A percentile compares a stretch with the other conserved stretches of the same genome.
Conservation (phyloP, 2,888 invertebrate species). For the Rapana venosa region DNA sequence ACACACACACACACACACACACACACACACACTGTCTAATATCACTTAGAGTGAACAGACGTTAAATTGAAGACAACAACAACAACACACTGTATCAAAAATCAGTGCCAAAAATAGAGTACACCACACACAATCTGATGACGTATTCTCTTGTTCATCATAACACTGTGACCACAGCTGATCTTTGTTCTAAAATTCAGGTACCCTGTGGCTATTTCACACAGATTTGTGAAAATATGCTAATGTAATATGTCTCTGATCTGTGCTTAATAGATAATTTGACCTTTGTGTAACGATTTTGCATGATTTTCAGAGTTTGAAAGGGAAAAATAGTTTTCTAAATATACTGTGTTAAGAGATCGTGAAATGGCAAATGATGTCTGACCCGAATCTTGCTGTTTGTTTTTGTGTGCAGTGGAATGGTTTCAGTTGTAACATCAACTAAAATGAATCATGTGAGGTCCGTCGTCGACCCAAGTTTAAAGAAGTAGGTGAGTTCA, state of each 20-base stretch:
- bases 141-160: slow-evolving; percentile 8
- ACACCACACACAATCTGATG: not conserved
- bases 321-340: too few species aligned
- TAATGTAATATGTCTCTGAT: not conserved
- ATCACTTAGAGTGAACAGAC: too few species aligned
- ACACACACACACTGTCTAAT: too few species aligned
- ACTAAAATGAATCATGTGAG: not conserved
- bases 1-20: too few species aligned
- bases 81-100: too few species aligned
- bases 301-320: too few species aligned
- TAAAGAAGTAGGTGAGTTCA: not conserved
- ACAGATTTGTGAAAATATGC: not conserved
- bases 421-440: not conserved
- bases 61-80: too few species aligned
- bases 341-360: too few species aligned
- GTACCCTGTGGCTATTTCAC: not conserved
- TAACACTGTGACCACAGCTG: slow-evolving; percentile 24
- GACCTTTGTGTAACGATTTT: not conserved
- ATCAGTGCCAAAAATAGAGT: not conserved
- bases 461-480: not conserved
- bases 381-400: not conserved
- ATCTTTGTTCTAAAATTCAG: slow-evolving; percentile 13
- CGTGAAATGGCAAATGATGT: not conserved
- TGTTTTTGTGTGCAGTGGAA: not conserved
- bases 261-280: not conserved